These are phyloP conservation scores for Clinocottus analis DNA, from an alignment of 2,113 vertebrate genomes.

Conservation along the genomic window DNA sequence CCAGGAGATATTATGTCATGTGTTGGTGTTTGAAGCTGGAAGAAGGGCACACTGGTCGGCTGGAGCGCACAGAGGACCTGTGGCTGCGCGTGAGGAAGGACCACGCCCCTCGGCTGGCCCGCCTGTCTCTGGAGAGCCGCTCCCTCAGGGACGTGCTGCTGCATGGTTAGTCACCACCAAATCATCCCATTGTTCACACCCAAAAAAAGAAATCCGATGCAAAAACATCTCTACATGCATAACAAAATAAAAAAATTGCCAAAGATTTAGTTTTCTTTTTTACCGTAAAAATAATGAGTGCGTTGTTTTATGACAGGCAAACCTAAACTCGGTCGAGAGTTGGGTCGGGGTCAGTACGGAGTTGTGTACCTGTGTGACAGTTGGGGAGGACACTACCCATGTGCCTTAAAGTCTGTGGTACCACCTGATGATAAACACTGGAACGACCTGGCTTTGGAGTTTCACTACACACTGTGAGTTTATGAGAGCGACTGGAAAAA, in stretches of 20 bases:
- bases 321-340: constrained; percentile 92
- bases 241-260: neutral
- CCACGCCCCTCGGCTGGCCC: constrained; percentile 94
- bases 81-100: constrained; percentile 98
- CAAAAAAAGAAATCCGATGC: neutral
- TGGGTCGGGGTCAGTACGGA: constrained; percentile 97
- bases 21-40: constrained; percentile 85
- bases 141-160: constrained; percentile 94
- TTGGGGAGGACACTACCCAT: constrained; percentile 95
- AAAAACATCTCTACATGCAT: neutral
- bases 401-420: constrained; percentile 96
- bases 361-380: constrained; percentile 97
- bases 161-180: constrained; percentile 81
- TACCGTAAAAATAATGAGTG: neutral
- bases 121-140: constrained; percentile 95
- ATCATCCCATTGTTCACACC: neutral
- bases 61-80: constrained; percentile 96
- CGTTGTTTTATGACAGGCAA: constrained; percentile 84
- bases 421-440: constrained; percentile 99
- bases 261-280: neutral
- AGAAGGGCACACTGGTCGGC: constrained; percentile 94
- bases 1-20: constrained; percentile 5
- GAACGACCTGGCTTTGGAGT: constrained; percentile 98
- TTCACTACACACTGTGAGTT: constrained; percentile 95
- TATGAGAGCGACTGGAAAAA: neutral